phyloP scores from a whole-genome alignment of 2,113 vertebrate species.

The Prunella fulvescens region DNA sequence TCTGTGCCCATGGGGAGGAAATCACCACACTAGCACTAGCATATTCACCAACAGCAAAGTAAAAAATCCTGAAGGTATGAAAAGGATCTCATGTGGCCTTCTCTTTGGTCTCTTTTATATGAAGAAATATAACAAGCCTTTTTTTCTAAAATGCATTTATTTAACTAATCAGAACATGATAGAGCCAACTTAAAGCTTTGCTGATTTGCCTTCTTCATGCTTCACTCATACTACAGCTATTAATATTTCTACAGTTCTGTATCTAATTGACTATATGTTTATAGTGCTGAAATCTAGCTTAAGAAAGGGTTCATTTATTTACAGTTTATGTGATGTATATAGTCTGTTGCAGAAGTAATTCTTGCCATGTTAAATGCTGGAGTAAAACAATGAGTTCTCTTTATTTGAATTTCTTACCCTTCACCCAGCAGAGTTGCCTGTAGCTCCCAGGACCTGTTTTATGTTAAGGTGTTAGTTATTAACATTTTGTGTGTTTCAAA shows the following conservation, averaged over 20 bases:
- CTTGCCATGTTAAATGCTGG: background rate
- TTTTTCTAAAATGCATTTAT: background rate
- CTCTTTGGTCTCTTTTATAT: background rate
- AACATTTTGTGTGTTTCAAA: background rate
- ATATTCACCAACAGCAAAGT: background rate
- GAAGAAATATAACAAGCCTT: background rate
- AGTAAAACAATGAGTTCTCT: background rate
- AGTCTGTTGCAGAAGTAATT: background rate
- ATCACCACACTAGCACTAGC: background rate
- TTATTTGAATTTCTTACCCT: background rate
- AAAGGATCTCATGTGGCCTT: background rate
- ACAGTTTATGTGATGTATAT: background rate
- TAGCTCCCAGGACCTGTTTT: background rate
- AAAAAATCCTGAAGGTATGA: background rate
- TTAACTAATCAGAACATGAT: background rate
- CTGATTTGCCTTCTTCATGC: background rate
- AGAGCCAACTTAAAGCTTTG: background rate
- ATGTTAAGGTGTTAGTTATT: background rate
- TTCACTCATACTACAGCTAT: background rate
- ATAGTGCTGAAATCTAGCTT: background rate
- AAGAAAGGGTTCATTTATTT: background rate
- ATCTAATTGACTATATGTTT: background rate
- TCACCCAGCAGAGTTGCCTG: background rate
- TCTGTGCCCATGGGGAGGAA: background rate
- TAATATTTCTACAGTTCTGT: background rate